Conservation (phyloP, 2,797 vertebrate genomes). For the Rhynchonycteris naso region DNA sequence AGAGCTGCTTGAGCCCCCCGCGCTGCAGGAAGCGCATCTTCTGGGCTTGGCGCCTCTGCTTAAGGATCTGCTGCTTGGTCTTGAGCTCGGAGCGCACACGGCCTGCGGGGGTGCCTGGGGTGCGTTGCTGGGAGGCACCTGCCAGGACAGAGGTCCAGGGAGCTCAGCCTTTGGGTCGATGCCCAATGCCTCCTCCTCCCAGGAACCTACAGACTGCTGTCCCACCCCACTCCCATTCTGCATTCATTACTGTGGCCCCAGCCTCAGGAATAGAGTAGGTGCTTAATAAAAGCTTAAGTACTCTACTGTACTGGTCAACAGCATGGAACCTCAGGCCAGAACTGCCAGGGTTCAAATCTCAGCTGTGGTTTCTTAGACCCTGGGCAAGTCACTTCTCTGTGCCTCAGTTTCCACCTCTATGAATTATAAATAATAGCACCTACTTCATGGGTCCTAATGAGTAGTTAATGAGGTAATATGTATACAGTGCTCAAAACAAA, state of each 20-base stretch:
- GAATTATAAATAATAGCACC: not conserved
- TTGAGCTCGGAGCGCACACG: conserved; percentile 91
- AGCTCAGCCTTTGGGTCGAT: not conserved
- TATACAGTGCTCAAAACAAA: not conserved
- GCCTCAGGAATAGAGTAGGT: not conserved
- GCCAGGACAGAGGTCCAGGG: not conserved
- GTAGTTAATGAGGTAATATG: not conserved
- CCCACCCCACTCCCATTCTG: not conserved
- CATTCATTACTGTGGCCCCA: not conserved
- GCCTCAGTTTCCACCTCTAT: not conserved
- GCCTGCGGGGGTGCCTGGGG: not conserved
- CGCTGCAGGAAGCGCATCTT: conserved; percentile 95
- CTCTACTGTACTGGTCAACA: not conserved
- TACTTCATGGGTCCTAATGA: not conserved
- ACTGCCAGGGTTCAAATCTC: not conserved
- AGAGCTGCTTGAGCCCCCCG: conserved; percentile 91
- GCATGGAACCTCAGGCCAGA: no score
- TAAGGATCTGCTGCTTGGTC: conserved; percentile 94
- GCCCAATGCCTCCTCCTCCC: not conserved
- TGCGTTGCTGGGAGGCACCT: conserved; percentile 28
- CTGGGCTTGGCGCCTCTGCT: conserved; percentile 89
- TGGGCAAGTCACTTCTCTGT: not conserved
- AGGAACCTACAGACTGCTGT: not conserved
- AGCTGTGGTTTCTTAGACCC: not conserved
- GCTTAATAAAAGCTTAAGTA: not conserved